Base-by-base conservation (phyloP, 1,140 invertebrate species). In the Contarinia nasturtii region DNA sequence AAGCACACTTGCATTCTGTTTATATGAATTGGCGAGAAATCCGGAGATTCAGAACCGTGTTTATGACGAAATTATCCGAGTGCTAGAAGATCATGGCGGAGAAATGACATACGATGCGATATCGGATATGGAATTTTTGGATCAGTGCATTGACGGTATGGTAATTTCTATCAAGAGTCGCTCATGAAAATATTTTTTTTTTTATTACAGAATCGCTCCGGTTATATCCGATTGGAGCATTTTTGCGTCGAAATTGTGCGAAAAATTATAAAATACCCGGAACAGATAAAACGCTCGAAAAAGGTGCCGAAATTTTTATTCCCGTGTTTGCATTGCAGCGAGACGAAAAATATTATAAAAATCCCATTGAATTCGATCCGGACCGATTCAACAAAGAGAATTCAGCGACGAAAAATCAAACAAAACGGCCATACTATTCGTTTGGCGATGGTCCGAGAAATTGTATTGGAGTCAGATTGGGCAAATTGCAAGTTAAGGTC, bases 1-100 rank as follows among this genome's bases (percentile, higher is more conserved):
- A 7, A 67, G 67, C 1, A 66, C 70, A 0, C 64, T 80, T 49
- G 56, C 66, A 0, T 74, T 71, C 49, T 56, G 65, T 2, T 50
- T 75, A 0, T 74, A 74, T 52, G 69, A 74, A 49, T 54, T 84
- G 47, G 75, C 77, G 0, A 48, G 67, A 2, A 62, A 80, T 55
- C 71, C 68, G 15, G 67, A 74, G 0, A 56, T 77, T 2, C 79
- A 82, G 51, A 60, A 75, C 1, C 67, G 60, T 49, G 48, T 76
- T 1, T 54, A 72, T 5, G 53, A 67, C 34, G 78, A 83, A 64
- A 70, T 85, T 0, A 45, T 62, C 1, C 50, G 61, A 3, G 60
- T 68, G 1, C 46, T 68, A 3, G 46, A 48, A 0, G 62, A 63
- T 2, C 53, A 72, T 44, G 62, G 62, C 44, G 62, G 67, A 19